Evolutionary conservation across 2,113 vertebrate genomes (phyloP), one percentile per base, ranked within the genome.

Genomic region (Meleagris gallopavo): DNA sequence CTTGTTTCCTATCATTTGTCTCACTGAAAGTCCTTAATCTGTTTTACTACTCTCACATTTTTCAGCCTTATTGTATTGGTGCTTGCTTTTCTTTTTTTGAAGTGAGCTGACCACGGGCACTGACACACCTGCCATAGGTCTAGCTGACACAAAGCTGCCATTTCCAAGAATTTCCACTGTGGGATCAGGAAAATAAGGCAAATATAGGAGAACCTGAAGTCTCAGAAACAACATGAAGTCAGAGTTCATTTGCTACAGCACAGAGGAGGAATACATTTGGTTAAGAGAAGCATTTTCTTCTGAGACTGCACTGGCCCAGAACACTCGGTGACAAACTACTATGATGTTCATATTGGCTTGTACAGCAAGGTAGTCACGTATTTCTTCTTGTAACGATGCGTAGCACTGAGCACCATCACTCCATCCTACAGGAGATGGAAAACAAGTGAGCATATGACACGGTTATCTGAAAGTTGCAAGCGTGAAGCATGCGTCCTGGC

Each of bases 401-500:
- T 99, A 4, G 99, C 99, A 6, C 99, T 99, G 70, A 99, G 99
- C 88, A 99, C 99, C 99, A 99, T 99, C 92, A 99, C 99, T 5
- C 99, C 99, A 29, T 99, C 99, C 99, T 99, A 54, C 78, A 92
- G 81, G 90, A 95, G 74, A 98, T 58, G 57, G 89, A 10, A 64
- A 70, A 85, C 46, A 38, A 82, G 79, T 87, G n/a, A 94, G 77
- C 60, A 36, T 1, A 32, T 22, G 18, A 61, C 80, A 27, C 0
- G 5, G 45, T 12, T 30, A 71, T 2, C 72, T 52, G 32, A 50
- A 64, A 62, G 58, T 62, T 50, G 25, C 27, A 13, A 9, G 7
- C 1, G 76, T 3, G 80, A 74, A 58, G 45, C 60, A 72, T 19
- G 0, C 0, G 73, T 34, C 80, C 52, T 19, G 76, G 76, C 43